Conservation (phyloP, 2,888 invertebrate species). For the Meiosimyza platycephala region DNA sequence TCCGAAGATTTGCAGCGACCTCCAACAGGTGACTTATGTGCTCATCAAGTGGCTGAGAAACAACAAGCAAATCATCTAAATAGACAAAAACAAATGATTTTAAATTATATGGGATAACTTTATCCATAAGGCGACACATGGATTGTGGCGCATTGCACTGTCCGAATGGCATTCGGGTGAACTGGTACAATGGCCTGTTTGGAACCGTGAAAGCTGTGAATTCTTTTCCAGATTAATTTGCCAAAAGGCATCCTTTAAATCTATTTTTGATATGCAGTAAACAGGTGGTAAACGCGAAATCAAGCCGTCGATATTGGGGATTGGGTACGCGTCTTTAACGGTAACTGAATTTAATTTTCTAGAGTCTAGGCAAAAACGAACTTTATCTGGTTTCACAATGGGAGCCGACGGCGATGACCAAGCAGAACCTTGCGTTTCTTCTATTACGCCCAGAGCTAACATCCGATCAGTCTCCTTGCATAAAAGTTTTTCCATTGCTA, state of each 20-base stretch:
- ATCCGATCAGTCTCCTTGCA: not conserved
- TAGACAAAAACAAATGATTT: not conserved
- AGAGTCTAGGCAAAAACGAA: slow-evolving; percentile 14
- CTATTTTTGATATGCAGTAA: slow-evolving; percentile 17
- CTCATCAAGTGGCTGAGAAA: not conserved
- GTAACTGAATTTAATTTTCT: too few relatives aligned
- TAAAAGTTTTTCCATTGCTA: not conserved
- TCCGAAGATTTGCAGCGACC: not conserved
- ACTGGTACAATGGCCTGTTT: not conserved
- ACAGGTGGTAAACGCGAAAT: slow-evolving; percentile 24
- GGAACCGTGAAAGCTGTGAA: slow-evolving; percentile 13
- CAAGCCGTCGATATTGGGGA: slow-evolving; percentile 24
- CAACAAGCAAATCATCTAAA: not conserved
- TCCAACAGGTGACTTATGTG: slow-evolving; percentile 8
- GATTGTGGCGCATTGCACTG: slow-evolving; percentile 13
- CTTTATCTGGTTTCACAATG: slow-evolving; percentile 20
- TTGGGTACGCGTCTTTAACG: slow-evolving; percentile 31
- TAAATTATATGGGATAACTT: not conserved
- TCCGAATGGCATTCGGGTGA: slow-evolving; percentile 1
- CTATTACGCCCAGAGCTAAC: not conserved
- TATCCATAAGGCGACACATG: slow-evolving; percentile 8
- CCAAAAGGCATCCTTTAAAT: slow-evolving; percentile 27
- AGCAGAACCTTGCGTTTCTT: not conserved
- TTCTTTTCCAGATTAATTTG: not conserved
- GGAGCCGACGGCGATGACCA: not conserved